phyloP scores from a whole-genome alignment of 2,113 vertebrate genomes.

The Petrocephalus zakoni region DNA sequence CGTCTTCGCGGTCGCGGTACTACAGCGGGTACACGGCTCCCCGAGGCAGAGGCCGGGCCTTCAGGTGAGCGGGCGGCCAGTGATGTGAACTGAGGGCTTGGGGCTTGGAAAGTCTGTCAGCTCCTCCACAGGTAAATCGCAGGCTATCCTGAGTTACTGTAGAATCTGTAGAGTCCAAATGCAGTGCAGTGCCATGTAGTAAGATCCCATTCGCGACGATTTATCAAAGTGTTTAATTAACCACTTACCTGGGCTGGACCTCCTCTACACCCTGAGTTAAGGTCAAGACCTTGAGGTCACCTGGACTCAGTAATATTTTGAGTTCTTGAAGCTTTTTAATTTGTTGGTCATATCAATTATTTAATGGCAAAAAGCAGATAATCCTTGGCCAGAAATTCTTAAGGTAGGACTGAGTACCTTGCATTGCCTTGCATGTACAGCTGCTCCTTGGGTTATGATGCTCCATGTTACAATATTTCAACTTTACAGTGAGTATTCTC shows the following conservation, averaged over 20 bases:
- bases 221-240: neutral
- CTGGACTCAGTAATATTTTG: neutral
- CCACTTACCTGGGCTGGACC: neutral
- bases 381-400: neutral
- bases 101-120: neutral
- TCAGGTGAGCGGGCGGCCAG: slow-evolving; percentile 68
- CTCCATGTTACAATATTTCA: no score
- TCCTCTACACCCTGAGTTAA: neutral
- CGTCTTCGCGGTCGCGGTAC: slow-evolving; percentile 74
- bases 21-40: slow-evolving; percentile 85
- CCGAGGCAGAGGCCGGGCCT: slow-evolving; percentile 84
- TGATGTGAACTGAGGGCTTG: neutral
- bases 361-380: neutral
- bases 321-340: neutral
- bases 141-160: neutral
- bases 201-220: neutral
- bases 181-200: neutral
- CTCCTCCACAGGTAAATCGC: neutral
- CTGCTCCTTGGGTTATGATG: no score
- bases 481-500: no score
- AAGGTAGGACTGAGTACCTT: neutral
- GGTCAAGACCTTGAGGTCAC: no score
- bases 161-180: neutral
- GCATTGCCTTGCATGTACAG: neutral
- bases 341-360: neutral